Percentiles rank a stretch among this genome's conserved stretches.
phyloP scores from a whole-genome alignment of 2,888 invertebrate species.

The Galerucella pusilla region DNA sequence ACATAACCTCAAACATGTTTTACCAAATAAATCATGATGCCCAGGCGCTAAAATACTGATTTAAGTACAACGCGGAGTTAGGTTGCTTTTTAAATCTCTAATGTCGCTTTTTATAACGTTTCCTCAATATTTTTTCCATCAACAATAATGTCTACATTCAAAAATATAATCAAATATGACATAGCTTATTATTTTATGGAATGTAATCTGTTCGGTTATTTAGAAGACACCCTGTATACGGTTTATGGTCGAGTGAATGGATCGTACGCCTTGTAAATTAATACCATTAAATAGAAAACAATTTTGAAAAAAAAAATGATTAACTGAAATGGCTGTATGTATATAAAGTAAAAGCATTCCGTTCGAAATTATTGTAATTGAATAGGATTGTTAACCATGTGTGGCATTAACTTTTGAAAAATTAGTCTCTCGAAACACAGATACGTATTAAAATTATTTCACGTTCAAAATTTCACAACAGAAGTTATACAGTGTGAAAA shows the following conservation, averaged over 20 bases:
- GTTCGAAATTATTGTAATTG: slow-evolving; percentile 29
- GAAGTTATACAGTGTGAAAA: no score
- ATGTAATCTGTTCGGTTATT: slow-evolving; percentile 18
- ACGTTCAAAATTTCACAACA: not conserved
- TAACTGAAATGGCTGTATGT: slow-evolving; percentile 31
- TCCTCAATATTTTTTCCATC: no score
- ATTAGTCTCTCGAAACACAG: slow-evolving; percentile 16
- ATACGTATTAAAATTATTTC: not conserved
- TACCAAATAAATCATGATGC: no score
- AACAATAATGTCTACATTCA: no score
- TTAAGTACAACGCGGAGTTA: no score
- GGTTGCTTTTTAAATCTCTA: no score
- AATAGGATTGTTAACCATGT: slow-evolving; percentile 40
- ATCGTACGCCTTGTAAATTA: slow-evolving; percentile 25
- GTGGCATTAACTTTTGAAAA: slow-evolving; percentile 33
- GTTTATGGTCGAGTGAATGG: slow-evolving; percentile 41
- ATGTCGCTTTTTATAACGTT: no score
- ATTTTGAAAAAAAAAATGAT: slow-evolving; percentile 31
- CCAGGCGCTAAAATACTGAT: no score
- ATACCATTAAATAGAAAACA: slow-evolving; percentile 27
- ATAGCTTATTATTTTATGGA: not conserved
- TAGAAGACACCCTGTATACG: slow-evolving; percentile 33
- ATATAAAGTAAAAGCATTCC: slow-evolving; percentile 34
- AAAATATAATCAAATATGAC: not conserved
- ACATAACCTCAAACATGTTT: no score